A percentile compares a stretch with the other conserved stretches of the same genome.
Conservation (phyloP, 2,888 invertebrate genomes). For the Polymixis lichenea region DNA sequence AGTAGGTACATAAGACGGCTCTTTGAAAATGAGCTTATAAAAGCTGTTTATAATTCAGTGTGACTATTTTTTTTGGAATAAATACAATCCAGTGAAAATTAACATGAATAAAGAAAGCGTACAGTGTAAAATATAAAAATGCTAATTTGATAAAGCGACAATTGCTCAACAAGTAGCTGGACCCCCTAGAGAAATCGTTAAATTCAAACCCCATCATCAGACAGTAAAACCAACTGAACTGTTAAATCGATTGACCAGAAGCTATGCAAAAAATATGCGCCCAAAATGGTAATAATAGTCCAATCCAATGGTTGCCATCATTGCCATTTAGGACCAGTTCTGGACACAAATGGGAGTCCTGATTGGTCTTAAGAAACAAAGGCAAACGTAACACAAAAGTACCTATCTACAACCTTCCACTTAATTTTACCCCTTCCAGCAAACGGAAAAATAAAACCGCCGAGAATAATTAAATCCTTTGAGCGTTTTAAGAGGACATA, state of each 20-base stretch:
- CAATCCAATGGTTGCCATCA: too few species aligned
- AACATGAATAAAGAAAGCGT: neutral
- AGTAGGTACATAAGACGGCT: neutral
- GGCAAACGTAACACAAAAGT: constrained; percentile 7
- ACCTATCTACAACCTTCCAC: constrained; percentile 6
- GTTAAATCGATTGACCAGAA: neutral
- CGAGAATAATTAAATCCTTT: constrained; percentile 70
- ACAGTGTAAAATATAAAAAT: neutral
- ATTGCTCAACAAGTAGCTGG: neutral
- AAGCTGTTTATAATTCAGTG: neutral
- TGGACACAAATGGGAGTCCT: neutral
- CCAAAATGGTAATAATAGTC: neutral
- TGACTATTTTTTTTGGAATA: neutral
- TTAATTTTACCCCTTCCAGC: constrained; percentile 24
- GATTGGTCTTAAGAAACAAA: neutral
- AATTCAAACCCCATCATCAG: neutral
- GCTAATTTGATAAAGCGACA: too few species aligned
- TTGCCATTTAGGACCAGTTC: neutral
- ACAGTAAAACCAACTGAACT: neutral
- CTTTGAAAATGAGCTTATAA: neutral
- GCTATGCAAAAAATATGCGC: neutral
- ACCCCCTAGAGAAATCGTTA: neutral
- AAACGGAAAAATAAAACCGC: constrained; percentile 58
- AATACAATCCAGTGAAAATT: neutral
- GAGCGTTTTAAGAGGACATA: constrained; percentile 65